Percentiles rank a stretch among this genome's conserved stretches.
phyloP scores from a whole-genome alignment of 2,113 vertebrate genomes.

The Petromus typicus region DNA sequence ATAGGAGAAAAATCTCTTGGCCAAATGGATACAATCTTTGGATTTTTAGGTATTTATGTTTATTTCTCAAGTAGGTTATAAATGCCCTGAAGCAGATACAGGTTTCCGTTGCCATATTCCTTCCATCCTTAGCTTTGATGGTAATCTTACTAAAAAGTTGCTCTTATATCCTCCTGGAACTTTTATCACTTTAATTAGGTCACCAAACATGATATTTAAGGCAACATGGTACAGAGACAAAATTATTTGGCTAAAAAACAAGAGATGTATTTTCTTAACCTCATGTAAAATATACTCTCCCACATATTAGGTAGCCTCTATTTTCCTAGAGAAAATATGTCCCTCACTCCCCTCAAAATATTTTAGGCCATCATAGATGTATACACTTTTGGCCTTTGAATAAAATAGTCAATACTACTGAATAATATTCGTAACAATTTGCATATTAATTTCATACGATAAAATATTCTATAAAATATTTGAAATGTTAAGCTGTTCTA shows the following conservation, averaged over 20 bases:
- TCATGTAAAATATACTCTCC: background rate
- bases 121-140: constrained; percentile 37
- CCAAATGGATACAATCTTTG: constrained; percentile 13
- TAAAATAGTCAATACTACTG: background rate
- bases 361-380: background rate
- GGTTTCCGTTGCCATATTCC: background rate
- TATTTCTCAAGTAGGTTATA: constrained; percentile 43
- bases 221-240: background rate
- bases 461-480: background rate
- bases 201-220: background rate
- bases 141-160: constrained; percentile 52
- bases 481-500: background rate
- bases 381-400: background rate
- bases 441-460: background rate
- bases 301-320: background rate
- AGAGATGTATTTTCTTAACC: background rate
- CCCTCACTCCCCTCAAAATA: background rate
- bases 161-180: background rate
- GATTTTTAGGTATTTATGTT: background rate
- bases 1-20: background rate
- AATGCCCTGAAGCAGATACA: constrained; percentile 44
- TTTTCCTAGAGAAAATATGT: constrained; percentile 20
- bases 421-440: background rate
- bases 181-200: background rate
- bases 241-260: constrained; percentile 25